Conservation (phyloP, 2,113 vertebrate species). For the Cheirogaleus medius region DNA sequence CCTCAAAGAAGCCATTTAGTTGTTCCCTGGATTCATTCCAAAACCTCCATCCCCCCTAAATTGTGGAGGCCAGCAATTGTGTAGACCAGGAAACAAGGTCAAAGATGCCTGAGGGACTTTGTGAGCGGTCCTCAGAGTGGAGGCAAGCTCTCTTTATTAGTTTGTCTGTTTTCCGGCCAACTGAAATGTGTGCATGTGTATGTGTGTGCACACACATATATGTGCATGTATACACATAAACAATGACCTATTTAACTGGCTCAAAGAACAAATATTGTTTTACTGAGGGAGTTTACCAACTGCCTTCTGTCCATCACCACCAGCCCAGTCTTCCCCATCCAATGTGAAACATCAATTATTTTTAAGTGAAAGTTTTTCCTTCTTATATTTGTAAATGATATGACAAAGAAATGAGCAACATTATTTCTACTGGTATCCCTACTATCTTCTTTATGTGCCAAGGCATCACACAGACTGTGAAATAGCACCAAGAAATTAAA, state of each 20-base stretch:
- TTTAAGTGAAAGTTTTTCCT: background rate
- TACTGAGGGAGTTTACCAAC: background rate
- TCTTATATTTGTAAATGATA: background rate
- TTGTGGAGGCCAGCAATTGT: background rate
- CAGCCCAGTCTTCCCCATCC: background rate
- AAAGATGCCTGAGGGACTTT: constrained; percentile 23
- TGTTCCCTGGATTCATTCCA: constrained; percentile 45
- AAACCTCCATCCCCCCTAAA: constrained; percentile 27
- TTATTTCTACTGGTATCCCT: background rate
- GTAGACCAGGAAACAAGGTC: constrained; percentile 37
- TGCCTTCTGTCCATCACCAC: background rate
- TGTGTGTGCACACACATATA: rapidly evolving
- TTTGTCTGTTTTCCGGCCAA: background rate
- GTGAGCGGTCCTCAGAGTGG: background rate
- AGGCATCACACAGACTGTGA: background rate
- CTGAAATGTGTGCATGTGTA: background rate
- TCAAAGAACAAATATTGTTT: constrained; percentile 23
- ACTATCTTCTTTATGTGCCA: background rate
- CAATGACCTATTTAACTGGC: background rate
- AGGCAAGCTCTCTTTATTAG: background rate
- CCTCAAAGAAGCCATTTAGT: constrained; percentile 49
- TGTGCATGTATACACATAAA: background rate
- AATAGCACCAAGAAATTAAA: constrained; percentile 26
- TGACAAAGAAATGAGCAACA: background rate
- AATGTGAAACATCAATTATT: background rate